A percentile compares a stretch with the other conserved stretches of the same genome.
These are phyloP conservation scores for Anadara kagoshimensis DNA, from an alignment of 1,140 invertebrate genomes.

Conservation along the genomic window DNA sequence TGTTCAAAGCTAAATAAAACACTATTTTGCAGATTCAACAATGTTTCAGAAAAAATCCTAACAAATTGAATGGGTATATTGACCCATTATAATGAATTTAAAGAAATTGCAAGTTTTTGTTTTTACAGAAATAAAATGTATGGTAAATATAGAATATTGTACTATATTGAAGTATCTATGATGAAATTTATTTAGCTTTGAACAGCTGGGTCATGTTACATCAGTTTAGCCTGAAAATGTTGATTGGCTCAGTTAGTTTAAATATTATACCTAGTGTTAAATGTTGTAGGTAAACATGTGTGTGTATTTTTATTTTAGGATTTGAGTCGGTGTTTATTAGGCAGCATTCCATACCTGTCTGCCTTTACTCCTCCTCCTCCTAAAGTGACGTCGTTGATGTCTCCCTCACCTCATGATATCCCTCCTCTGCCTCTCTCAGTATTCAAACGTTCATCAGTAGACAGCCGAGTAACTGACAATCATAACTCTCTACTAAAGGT, in stretches of 20 bases:
- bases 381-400: slow-evolving; percentile 29
- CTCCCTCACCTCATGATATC: slow-evolving; percentile 3
- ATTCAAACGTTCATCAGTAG: slow-evolving; percentile 42
- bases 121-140: too few relatives aligned
- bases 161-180: too few relatives aligned
- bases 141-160: too few relatives aligned
- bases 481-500: neutral
- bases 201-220: too few relatives aligned
- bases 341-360: slow-evolving; percentile 47
- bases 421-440: slow-evolving; percentile 44
- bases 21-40: too few relatives aligned
- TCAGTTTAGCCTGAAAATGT: neutral
- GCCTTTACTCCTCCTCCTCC: slow-evolving; percentile 61
- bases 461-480: slow-evolving; percentile 18
- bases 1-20: too few relatives aligned
- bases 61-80: too few relatives aligned
- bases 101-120: too few relatives aligned
- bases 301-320: slow-evolving; percentile 45
- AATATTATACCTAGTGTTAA: neutral
- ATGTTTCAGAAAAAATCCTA: too few relatives aligned
- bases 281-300: slow-evolving; percentile 9
- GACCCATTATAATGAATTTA: too few relatives aligned
- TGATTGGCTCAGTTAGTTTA: neutral
- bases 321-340: slow-evolving; percentile 43
- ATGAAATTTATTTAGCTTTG: too few relatives aligned